These are phyloP conservation scores for Anastatus disparis DNA, from an alignment of 1,140 invertebrate species.

Conservation along the genomic window DNA sequence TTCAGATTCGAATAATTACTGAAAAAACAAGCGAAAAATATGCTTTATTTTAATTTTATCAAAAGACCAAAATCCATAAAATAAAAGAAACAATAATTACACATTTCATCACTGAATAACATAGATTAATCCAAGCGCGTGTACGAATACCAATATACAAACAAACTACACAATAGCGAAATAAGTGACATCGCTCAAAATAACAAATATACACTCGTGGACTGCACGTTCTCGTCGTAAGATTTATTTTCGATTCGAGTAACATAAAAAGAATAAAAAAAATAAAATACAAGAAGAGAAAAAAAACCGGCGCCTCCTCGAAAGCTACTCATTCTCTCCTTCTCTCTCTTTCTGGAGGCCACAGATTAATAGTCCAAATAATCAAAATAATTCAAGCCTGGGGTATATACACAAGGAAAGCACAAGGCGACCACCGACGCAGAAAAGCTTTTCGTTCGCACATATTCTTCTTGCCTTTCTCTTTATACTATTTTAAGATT, in stretches of 20 bases:
- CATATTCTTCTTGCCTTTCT: too few species aligned
- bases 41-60: too few species aligned
- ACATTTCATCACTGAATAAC: not conserved
- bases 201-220: conserved; percentile 16
- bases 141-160: not conserved
- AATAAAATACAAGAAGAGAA: too few species aligned
- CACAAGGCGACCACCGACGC: not conserved
- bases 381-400: conserved; percentile 35
- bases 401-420: not conserved
- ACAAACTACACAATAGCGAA: not conserved
- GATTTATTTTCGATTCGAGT: conserved; percentile 35
- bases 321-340: too few species aligned
- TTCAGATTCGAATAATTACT: too few species aligned
- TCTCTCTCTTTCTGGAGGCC: not conserved
- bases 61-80: too few species aligned
- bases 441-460: too few species aligned
- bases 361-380: conserved; percentile 41
- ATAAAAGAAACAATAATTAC: conserved; percentile 1
- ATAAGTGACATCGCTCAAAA: conserved; percentile 9
- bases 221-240: not conserved
- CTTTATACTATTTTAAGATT: conserved; percentile 16
- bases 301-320: not conserved
- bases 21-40: too few species aligned
- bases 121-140: not conserved
- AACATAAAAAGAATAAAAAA: not conserved